These are phyloP conservation scores for Halictus ligatus DNA, from an alignment of 2,888 invertebrate genomes.

Conservation along the genomic window DNA sequence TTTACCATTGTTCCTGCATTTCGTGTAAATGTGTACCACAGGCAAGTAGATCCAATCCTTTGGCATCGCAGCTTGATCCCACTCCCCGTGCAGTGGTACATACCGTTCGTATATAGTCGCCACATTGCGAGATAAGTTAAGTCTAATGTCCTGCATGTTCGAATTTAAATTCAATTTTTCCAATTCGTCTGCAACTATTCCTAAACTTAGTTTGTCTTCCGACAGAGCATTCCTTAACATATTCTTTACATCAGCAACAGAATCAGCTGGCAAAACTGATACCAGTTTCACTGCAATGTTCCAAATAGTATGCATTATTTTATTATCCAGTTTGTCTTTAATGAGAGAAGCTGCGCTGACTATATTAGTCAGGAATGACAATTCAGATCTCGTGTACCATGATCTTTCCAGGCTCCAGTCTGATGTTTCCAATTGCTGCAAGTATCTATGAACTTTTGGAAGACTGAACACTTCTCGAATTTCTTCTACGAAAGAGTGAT, in stretches of 20 bases:
- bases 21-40: slow-evolving; percentile 87
- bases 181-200: slow-evolving; percentile 69
- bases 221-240: slow-evolving; percentile 75
- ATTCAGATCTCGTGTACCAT: slow-evolving; percentile 81
- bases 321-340: slow-evolving; percentile 52
- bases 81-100: slow-evolving; percentile 75
- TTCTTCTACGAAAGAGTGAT: slow-evolving; percentile 60
- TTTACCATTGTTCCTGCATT: slow-evolving; percentile 74
- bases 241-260: slow-evolving; percentile 68
- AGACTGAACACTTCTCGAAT: slow-evolving; percentile 67
- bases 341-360: slow-evolving; percentile 71
- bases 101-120: slow-evolving; percentile 74
- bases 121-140: slow-evolving; percentile 68
- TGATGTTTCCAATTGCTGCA: slow-evolving; percentile 69
- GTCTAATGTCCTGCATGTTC: slow-evolving; percentile 33
- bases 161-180: slow-evolving; percentile 63
- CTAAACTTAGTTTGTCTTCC: slow-evolving; percentile 73
- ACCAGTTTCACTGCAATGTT: slow-evolving; percentile 79
- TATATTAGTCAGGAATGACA: slow-evolving; percentile 73
- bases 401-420: slow-evolving; percentile 79
- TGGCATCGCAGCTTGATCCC: slow-evolving; percentile 89
- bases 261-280: slow-evolving; percentile 79
- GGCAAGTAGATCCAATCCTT: slow-evolving; percentile 93
- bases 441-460: slow-evolving; percentile 74
- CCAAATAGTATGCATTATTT: slow-evolving; percentile 69